Conservation (phyloP, 2,797 vertebrate genomes). For the Fistularia commersonii region DNA sequence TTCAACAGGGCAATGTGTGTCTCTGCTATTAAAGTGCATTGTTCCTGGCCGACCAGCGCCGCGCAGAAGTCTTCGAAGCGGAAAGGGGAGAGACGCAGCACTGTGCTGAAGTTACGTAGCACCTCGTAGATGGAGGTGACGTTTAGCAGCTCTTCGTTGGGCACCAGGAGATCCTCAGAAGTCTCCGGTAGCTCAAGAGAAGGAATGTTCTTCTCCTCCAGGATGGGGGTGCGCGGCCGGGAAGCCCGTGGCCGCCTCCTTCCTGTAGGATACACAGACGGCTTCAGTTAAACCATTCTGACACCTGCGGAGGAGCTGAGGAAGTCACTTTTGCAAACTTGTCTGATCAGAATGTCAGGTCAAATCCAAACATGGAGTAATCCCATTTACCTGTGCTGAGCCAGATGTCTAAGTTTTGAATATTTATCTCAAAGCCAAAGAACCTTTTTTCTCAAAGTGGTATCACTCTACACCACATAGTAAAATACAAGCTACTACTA, state of each 20-base stretch:
- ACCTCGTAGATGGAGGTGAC: slow-evolving; percentile 94
- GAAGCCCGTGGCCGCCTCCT: slow-evolving; percentile 83
- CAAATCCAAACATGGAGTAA: no score
- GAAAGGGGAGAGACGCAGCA: slow-evolving; percentile 94
- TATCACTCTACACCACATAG: no score
- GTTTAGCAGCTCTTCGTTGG: slow-evolving; percentile 89
- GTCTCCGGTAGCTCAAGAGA: slow-evolving; percentile 86
- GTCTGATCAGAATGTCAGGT: no score
- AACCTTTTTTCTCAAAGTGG: no score
- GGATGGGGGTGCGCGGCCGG: slow-evolving; percentile 88
- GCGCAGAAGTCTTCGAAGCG: slow-evolving; percentile 99
- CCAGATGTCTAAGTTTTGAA: no score
- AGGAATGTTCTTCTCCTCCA: slow-evolving; percentile 94
- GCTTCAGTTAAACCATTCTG: background rate
- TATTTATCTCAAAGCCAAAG: no score
- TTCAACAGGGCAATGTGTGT: slow-evolving; percentile 92
- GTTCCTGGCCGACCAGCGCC: slow-evolving; percentile 92
- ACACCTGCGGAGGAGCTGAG: background rate
- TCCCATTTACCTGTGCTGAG: no score
- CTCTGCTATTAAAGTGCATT: slow-evolving; percentile 96
- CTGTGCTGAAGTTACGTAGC: slow-evolving; percentile 92
- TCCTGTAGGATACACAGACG: slow-evolving; percentile 65
- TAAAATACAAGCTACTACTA: no score
- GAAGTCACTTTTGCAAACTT: background rate
- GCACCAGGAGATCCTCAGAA: slow-evolving; percentile 95